Conservation (phyloP, 2,113 vertebrate genomes). For the Mirza zaza region DNA sequence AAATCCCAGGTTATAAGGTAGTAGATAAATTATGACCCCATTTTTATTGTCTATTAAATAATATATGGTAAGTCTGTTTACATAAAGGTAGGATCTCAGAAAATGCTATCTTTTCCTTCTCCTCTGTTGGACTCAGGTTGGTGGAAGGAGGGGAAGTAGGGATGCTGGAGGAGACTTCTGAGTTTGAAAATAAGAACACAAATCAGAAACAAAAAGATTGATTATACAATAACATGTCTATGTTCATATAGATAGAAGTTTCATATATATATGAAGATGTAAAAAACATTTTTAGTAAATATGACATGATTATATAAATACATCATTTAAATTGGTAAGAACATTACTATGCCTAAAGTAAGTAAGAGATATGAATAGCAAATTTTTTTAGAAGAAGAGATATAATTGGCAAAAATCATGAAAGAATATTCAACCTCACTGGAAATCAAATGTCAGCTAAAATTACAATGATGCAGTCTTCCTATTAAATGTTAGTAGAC, state of each 20-base stretch:
- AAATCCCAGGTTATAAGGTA: not conserved
- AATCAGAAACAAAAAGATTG: constrained; percentile 7
- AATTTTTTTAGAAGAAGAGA: constrained; percentile 36
- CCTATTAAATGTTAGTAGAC: not conserved
- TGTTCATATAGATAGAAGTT: constrained; percentile 19
- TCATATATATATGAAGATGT: not conserved
- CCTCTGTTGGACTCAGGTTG: not conserved
- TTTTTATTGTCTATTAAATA: constrained; percentile 9
- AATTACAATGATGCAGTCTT: not conserved
- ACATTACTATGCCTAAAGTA: constrained; percentile 13
- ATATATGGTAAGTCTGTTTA: not conserved
- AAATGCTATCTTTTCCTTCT: not conserved
- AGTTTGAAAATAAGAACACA: constrained; percentile 28
- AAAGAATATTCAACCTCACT: not conserved
- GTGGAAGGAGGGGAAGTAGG: not conserved
- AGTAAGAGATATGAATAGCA: not conserved
- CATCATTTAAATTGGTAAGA: constrained; percentile 42
- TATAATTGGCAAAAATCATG: not conserved
- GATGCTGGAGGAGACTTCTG: not conserved
- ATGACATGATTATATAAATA: constrained; percentile 37
- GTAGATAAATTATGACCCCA: not conserved
- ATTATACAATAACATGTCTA: not conserved
- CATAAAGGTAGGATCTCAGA: not conserved
- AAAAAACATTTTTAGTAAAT: constrained; percentile 48
- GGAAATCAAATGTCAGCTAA: not conserved